phyloP scores from a whole-genome alignment of 2,888 invertebrate genomes.

The Hypena proboscidalis region DNA sequence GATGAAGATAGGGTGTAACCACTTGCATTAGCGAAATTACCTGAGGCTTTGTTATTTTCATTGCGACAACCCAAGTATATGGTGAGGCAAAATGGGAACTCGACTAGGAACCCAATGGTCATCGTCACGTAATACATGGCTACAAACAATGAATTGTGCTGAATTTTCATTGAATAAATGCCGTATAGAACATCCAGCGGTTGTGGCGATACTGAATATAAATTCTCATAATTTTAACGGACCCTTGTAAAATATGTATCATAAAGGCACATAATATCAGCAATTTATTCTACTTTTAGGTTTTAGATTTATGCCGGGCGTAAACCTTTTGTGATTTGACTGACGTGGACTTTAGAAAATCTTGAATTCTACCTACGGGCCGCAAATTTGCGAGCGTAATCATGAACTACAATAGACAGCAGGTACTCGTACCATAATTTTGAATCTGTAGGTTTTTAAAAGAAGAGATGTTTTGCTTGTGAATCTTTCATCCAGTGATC shows the following conservation, averaged over 20 bases:
- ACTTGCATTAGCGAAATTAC: slow-evolving; percentile 85
- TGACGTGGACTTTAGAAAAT: no score
- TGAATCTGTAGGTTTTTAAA: no score
- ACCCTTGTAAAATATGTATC: slow-evolving; percentile 1
- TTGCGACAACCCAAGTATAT: slow-evolving; percentile 70
- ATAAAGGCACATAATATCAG: neutral
- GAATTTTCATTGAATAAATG: slow-evolving; percentile 23
- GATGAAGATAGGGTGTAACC: slow-evolving; percentile 82
- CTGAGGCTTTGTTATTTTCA: slow-evolving; percentile 83
- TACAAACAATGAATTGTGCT: slow-evolving; percentile 14
- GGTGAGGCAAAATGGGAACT: slow-evolving; percentile 51
- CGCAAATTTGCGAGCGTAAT: no score
- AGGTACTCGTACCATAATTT: no score
- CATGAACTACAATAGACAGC: no score
- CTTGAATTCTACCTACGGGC: no score
- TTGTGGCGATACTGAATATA: slow-evolving; percentile 1
- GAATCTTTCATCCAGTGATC: no score
- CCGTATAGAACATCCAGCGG: slow-evolving; percentile 3
- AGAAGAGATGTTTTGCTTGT: no score
- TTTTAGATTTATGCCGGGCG: no score
- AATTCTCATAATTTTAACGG: slow-evolving; percentile 12
- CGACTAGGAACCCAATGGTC: slow-evolving; percentile 23
- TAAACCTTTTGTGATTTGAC: no score
- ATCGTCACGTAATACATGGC: slow-evolving; percentile 37
- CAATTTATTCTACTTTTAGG: no score